Base-by-base conservation (phyloP, 2,797 vertebrate genomes). In the Erethizon dorsatum region DNA sequence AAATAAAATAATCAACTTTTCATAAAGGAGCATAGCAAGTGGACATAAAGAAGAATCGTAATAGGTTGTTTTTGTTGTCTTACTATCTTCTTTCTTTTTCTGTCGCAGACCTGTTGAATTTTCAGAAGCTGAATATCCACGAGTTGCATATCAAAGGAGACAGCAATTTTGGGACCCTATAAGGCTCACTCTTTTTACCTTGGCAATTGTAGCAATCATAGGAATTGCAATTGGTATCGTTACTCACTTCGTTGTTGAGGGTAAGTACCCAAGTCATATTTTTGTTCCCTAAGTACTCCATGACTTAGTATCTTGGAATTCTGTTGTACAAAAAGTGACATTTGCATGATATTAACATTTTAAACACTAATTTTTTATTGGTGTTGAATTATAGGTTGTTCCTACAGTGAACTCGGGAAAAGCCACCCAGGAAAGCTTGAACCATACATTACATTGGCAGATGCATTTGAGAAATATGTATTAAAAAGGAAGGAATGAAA, bases 141-240 rank as follows among this genome's bases (percentile, higher is more conserved):
- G 0, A 80, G 59, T 95, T 86, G 85, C 96, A 17, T 97, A 97
- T 69, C 95, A 97, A 83, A 96, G 93, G 87, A 97, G 90, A 90
- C 88, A 96, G 24, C 97, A 96, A 37, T 98, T 96, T 92, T 97
- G 98, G 98, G 96, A 97, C 87, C 92, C 98, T 56, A 26, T 97
- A 17, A 56, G 96, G 6, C 94, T 98, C 14, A 50, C 93, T 63
- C 73, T 98, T 63, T 97, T 98, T 90, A 97, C 96, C 1, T 4
- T 98, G 69, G 95, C 83, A 37, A 98, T 98, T 87, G 96, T 59
- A 28, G 97, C 95, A 12, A 95, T 98, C 41, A 97, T 97, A 96
- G 98, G 96, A 92, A 98, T 98, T 86, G 52, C 98, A 13, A 98
- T 97, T 65, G 98, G 96, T 11, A 98, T 98, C 4, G 98, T 98